phyloP scores from a whole-genome alignment of 2,888 invertebrate genomes.

The Neoitamus cyanurus region DNA sequence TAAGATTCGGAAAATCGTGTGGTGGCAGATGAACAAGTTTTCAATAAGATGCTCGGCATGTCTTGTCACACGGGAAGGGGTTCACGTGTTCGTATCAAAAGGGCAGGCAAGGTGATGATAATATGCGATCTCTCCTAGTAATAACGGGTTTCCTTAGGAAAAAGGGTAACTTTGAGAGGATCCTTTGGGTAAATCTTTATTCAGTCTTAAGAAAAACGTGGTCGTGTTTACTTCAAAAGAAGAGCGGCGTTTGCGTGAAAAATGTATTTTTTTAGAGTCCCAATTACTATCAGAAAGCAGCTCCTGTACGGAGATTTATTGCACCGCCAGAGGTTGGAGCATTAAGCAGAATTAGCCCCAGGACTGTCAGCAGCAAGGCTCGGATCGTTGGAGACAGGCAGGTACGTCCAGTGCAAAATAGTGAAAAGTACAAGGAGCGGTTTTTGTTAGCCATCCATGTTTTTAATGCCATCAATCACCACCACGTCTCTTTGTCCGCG shows the following conservation, averaged over 20 bases:
- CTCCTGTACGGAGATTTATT: not conserved
- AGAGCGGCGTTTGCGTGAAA: not conserved
- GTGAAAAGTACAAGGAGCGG: not conserved
- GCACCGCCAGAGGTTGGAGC: not conserved
- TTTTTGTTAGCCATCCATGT: not conserved
- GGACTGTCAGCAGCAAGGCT: not conserved
- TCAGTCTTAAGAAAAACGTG: slow-evolving; percentile 11
- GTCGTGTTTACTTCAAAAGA: slow-evolving; percentile 7
- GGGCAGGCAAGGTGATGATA: slow-evolving; percentile 6
- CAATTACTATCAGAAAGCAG: not conserved
- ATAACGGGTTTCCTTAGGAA: not conserved
- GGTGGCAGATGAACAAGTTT: not conserved
- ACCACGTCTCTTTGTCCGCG: not conserved
- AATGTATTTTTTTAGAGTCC: not conserved
- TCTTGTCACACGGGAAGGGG: slow-evolving; percentile 25
- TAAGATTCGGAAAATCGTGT: not conserved
- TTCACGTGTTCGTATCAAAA: slow-evolving; percentile 22
- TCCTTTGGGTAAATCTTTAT: not conserved
- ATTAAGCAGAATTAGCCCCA: not conserved
- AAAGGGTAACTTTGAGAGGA: not conserved
- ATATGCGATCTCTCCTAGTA: not conserved
- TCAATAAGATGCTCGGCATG: not conserved
- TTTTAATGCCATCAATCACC: not conserved
- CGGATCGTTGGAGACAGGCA: not conserved
- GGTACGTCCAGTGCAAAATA: not conserved